Evolutionary conservation across 1,140 invertebrate genomes (phyloP).

Genomic region (Diachasma alloeum): DNA sequence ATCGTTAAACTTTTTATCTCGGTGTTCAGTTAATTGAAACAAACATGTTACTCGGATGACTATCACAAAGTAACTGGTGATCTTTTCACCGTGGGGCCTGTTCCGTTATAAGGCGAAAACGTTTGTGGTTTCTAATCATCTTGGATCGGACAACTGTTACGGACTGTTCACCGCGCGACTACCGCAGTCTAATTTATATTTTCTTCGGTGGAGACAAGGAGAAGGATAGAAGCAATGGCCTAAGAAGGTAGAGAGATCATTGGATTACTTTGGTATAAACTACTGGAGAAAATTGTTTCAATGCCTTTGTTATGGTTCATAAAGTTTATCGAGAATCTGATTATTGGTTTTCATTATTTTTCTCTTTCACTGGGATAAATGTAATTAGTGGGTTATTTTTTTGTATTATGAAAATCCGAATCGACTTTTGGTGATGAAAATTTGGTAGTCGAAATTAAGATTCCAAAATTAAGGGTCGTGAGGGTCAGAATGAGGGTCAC

Average conservation of each 20-base stretch:
- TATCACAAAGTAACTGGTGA: conserved; percentile 24
- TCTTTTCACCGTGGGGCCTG: conserved; percentile 16
- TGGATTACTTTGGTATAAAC: background rate
- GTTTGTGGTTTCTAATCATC: conserved; percentile 42
- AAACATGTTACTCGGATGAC: background rate
- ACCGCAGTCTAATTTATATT: conserved; percentile 59
- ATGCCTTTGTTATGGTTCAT: conserved; percentile 7
- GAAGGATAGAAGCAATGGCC: background rate
- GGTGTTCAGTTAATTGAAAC: background rate
- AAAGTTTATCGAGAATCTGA: conserved; percentile 24
- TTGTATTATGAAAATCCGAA: too few relatives aligned
- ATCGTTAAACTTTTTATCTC: background rate
- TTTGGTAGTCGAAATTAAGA: too few relatives aligned
- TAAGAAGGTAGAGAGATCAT: background rate
- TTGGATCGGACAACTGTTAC: conserved; percentile 36
- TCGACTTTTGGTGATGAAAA: too few relatives aligned
- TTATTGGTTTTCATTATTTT: conserved; percentile 28
- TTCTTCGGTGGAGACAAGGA: conserved; percentile 32
- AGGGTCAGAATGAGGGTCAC: too few relatives aligned
- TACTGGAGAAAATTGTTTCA: background rate
- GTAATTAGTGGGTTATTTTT: background rate
- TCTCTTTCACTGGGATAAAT: background rate
- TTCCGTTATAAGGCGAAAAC: conserved; percentile 26
- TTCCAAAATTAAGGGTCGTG: too few relatives aligned
- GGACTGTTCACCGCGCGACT: conserved; percentile 44